Base-by-base conservation (phyloP, 2,113 vertebrate genomes). In the Haliaeetus leucogaster region DNA sequence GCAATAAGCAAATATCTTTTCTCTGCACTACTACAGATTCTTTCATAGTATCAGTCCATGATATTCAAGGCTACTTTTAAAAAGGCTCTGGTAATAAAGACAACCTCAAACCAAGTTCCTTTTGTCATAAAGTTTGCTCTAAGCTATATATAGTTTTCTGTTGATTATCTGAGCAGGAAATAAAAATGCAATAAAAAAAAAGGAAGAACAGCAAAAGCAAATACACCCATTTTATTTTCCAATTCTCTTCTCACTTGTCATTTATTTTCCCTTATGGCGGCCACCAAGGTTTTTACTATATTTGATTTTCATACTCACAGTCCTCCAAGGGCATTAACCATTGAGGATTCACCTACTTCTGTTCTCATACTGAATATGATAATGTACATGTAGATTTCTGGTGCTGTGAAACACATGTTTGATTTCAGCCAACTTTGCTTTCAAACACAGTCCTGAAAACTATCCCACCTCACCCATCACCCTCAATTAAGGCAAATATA, bases 101-200 rank as follows among this genome's bases (percentile, higher is more conserved):
- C 61, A 93, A 85, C 34, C 8, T 71, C 73, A 94, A 84, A 73
- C 20, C 65, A 91, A 89, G 52, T 68, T 91, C 45, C 53, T 81
- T 91, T 95, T 83, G 47, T 85, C 53, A 91, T 77, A 42, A 93
- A 91, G 36, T 89, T 86, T 86, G 13, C 61, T 95, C n/a, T 86
- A 52, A 86, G 42, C 36, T 80, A 55, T 61, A 55, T 81, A 81
- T 50, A 77, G 55, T 47, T 90, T 77, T 83, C 56, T 88, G 96
- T 62, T 85, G 47, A 85, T 87, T 93, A 77, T 85, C 71, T 87
- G 48, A 86, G 63, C 34, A 83, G 82, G 66, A 97, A 96, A 92
- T 89, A 96, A 93, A 87, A 91, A 78, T 80, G 21, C 16, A 93
- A 83, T 76, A 36, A 53, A 63, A 86, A 59, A 67, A 45, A 45